Evolutionary conservation across 2,888 invertebrate genomes (phyloP).

Genomic region (Tetragonisca angustula): DNA sequence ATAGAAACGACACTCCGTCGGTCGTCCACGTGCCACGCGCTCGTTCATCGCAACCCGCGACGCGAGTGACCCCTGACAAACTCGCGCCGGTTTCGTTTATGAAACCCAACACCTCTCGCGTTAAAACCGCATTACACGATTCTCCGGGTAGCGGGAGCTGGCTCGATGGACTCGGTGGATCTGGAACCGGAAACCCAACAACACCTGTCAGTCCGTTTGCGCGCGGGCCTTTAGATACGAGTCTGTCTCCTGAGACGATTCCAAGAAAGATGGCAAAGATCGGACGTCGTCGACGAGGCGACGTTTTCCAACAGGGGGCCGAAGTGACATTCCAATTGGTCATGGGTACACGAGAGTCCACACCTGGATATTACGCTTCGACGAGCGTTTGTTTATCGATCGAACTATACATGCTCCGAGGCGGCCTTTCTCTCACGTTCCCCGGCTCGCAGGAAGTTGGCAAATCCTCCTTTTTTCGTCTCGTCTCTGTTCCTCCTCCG

Average conservation of each 20-base stretch:
- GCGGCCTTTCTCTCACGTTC: conserved; percentile 67
- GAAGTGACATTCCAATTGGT: conserved; percentile 46
- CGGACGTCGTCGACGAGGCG: conserved; percentile 12
- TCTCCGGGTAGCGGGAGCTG: conserved; percentile 38
- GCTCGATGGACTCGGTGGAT: conserved; percentile 27
- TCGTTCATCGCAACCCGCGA: conserved; percentile 50
- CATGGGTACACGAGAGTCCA: conserved; percentile 53
- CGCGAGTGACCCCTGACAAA: conserved; percentile 62
- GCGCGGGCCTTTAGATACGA: conserved; percentile 19
- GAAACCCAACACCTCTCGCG: conserved; percentile 67
- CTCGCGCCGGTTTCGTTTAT: conserved; percentile 60
- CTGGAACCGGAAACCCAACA: conserved; percentile 59
- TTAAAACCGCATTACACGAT: conserved; percentile 66
- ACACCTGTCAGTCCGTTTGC: conserved; percentile 57
- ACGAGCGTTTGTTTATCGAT: conserved; percentile 69
- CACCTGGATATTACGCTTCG: conserved; percentile 66
- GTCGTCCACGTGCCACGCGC: conserved; percentile 49
- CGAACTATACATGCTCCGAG: conserved; percentile 58
- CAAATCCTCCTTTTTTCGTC: conserved; percentile 62
- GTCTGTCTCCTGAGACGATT: not conserved
- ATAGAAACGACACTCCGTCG: conserved; percentile 14
- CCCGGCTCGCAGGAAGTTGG: conserved; percentile 63
- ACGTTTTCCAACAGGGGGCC: conserved; percentile 22
- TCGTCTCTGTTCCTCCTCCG: conserved; percentile 29
- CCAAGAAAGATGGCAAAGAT: not conserved